Evolutionary conservation across 2,888 invertebrate species (phyloP).

Genomic region (Zeuzera pyrina): DNA sequence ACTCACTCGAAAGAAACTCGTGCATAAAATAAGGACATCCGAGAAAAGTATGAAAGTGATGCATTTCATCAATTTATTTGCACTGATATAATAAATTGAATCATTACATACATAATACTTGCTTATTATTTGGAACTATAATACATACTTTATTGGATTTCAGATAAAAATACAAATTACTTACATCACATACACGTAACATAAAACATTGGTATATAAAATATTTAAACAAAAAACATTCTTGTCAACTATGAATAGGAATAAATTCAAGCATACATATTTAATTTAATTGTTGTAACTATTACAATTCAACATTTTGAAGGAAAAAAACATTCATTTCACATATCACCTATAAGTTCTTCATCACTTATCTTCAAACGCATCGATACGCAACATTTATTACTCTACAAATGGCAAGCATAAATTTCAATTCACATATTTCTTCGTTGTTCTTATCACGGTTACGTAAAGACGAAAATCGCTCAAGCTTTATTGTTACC

Average conservation of each 20-base stretch:
- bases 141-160: too few relatives aligned
- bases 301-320: too few relatives aligned
- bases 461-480: slow-evolving; percentile 17
- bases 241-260: too few relatives aligned
- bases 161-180: too few relatives aligned
- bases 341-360: too few relatives aligned
- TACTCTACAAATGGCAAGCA: slow-evolving; percentile 39
- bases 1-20: slow-evolving; percentile 25
- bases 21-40: slow-evolving; percentile 43
- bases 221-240: too few relatives aligned
- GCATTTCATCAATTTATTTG: slow-evolving; percentile 33
- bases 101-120: slow-evolving; percentile 7
- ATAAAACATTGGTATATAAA: too few relatives aligned
- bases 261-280: too few relatives aligned
- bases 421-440: slow-evolving; percentile 9
- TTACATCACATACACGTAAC: too few relatives aligned
- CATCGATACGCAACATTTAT: slow-evolving; percentile 72
- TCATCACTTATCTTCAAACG: slow-evolving; percentile 71
- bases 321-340: too few relatives aligned
- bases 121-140: too few relatives aligned
- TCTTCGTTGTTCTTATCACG: slow-evolving; percentile 9
- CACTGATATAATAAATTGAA: slow-evolving; percentile 34
- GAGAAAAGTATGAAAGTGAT: slow-evolving; percentile 16
- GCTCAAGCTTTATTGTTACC: background rate
- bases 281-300: too few relatives aligned